Conservation (phyloP, 2,888 invertebrate genomes). For the Pterobdella sp. region DNA sequence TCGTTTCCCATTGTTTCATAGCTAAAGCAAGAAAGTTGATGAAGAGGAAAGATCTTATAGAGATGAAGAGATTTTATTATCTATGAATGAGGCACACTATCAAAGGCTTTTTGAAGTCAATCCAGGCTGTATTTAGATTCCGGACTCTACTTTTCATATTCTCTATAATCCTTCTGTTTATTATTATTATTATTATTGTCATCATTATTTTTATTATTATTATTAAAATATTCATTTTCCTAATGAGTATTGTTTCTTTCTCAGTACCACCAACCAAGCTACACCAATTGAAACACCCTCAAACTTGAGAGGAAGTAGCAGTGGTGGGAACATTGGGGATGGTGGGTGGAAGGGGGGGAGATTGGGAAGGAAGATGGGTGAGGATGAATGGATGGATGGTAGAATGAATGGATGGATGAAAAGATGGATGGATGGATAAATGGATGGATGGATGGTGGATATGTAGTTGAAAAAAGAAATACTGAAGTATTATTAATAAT, state of each 20-base stretch:
- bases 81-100: too few relatives aligned
- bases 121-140: too few relatives aligned
- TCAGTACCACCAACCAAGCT: neutral
- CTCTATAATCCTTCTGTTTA: neutral
- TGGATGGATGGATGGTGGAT: neutral
- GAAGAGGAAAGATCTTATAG: too few relatives aligned
- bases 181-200: constrained; percentile 7
- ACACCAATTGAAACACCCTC: neutral
- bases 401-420: neutral
- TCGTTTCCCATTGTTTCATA: too few relatives aligned
- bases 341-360: neutral
- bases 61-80: too few relatives aligned
- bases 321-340: neutral
- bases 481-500: neutral
- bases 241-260: neutral
- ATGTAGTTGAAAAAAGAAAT: neutral
- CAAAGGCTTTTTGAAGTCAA: too few relatives aligned
- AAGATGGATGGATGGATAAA: neutral
- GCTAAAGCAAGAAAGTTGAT: too few relatives aligned
- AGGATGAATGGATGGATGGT: neutral
- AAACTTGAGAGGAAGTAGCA: neutral
- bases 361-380: neutral
- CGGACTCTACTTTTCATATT: too few relatives aligned
- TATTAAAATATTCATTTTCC: neutral
- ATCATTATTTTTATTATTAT: constrained; percentile 11